Evolutionary conservation across 1,140 invertebrate species (phyloP), one percentile per base, ranked within the genome.

Genomic region (Zaprionus tsacasi): DNA sequence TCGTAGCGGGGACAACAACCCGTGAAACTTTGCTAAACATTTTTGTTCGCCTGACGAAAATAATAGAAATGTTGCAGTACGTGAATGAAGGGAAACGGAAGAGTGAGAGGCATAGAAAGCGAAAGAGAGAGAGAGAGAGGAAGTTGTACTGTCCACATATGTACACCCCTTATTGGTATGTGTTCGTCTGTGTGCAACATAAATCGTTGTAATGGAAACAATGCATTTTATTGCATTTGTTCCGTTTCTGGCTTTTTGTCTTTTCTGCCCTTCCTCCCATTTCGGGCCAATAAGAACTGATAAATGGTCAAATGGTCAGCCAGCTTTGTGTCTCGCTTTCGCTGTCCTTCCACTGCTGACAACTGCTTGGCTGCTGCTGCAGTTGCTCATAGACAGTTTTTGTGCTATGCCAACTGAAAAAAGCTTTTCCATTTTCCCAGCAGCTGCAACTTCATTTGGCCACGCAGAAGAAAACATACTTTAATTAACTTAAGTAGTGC

Each of bases 21-120:
- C 68, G 63, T 67, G 77, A 75, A 88, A 80, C 85, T 88, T 86
- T 69, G 56, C 79, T 76, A 76, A 63, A 77, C 7, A 82, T 76
- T 66, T 76, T 66, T 66, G 69, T 71, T 59, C 61, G 54, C 38
- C 33, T 66, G 11, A 38, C 33, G 76, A 80, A 45, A 78, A 81
- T 81, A 87, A 88, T 88, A 88, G 89, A 88, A 88, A 89, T 88
- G 80, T 88, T 78, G 69, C 82, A 79, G 58, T 76, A 71, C 72
- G 72, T 72, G 66, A 75, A 61, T 43, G 50, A 17, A 36, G 56
- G 21, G 21, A 21, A 21, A 21, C 50, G 2, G 15, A 45, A 45
- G 55, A 21, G 25, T 6, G 43, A 43, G 7, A 7, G 5, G 65
- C 50, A 45, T 0, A 15, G 40, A n/a, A 13, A 35, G 33, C 27